Conservation (phyloP, 2,888 invertebrate genomes). For the Sisyra nigra region DNA sequence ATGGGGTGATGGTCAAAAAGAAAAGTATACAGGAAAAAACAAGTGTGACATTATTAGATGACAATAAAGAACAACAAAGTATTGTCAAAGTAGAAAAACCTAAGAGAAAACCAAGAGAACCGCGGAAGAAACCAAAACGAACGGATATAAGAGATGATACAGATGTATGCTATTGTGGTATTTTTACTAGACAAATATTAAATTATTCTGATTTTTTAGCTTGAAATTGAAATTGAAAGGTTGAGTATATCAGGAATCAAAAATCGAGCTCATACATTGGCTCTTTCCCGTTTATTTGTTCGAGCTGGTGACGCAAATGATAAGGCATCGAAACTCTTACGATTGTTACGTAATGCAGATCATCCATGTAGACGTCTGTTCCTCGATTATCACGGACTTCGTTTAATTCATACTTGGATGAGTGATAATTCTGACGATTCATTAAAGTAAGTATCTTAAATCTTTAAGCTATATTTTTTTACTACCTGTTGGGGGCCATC, state of each 20-base stretch:
- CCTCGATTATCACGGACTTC: constrained; percentile 83
- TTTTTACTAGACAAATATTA: no score
- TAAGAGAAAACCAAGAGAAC: constrained; percentile 7
- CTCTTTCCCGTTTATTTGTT: constrained; percentile 81
- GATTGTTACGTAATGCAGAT: constrained; percentile 64
- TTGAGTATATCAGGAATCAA: constrained; percentile 64
- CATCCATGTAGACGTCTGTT: constrained; percentile 73
- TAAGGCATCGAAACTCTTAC: constrained; percentile 49
- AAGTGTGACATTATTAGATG: background rate
- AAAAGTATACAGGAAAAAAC: constrained; percentile 25
- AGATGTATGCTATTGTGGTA: constrained; percentile 29
- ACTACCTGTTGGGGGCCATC: no score
- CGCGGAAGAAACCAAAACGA: constrained; percentile 16
- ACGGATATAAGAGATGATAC: constrained; percentile 44
- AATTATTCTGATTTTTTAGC: constrained; percentile 26
- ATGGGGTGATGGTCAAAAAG: constrained; percentile 27
- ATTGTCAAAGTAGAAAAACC: constrained; percentile 18
- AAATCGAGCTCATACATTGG: constrained; percentile 79
- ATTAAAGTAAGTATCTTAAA: constrained; percentile 25
- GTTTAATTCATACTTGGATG: constrained; percentile 88
- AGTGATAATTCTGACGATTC: constrained; percentile 33
- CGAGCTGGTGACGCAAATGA: constrained; percentile 71
- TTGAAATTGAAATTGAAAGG: constrained; percentile 79
- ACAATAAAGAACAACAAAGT: no score
- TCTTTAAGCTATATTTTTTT: background rate